Evolutionary conservation across 2,797 vertebrate genomes (phyloP).

Genomic region (Gallinago stenura): DNA sequence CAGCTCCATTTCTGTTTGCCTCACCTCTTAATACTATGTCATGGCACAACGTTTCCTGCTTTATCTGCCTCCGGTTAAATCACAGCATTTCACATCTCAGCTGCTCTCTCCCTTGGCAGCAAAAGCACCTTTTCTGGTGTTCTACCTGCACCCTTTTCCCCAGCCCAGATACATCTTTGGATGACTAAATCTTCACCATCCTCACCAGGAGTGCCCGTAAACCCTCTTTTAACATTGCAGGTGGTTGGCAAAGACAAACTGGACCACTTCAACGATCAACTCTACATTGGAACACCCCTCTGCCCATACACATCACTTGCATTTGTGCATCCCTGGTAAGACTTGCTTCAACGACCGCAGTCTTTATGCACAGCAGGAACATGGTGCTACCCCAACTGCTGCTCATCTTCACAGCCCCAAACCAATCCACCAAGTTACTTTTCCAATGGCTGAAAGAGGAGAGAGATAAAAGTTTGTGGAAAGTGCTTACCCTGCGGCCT

Average conservation of each 20-base stretch:
- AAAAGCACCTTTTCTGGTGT: not conserved
- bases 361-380: not conserved
- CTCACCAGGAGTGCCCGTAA: not conserved
- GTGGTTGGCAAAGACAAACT: not conserved
- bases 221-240: not conserved
- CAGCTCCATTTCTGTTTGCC: not conserved
- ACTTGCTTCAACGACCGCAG: not conserved
- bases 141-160: not conserved
- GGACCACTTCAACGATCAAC: not conserved
- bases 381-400: not conserved
- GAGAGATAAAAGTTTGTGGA: not conserved
- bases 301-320: not conserved
- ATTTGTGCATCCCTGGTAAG: not conserved
- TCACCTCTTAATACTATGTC: not conserved
- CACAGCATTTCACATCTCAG: not conserved
- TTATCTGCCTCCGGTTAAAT: not conserved
- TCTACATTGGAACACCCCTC: not conserved
- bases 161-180: not conserved
- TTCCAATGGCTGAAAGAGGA: not conserved
- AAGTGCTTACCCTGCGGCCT: slow-evolving; percentile 85
- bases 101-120: not conserved
- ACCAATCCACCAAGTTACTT: not conserved
- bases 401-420: not conserved
- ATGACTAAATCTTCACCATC: not conserved
- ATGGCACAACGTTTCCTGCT: not conserved